Evolutionary conservation across 1,140 invertebrate species (phyloP).

Genomic region (Drosophila paulistorum): DNA sequence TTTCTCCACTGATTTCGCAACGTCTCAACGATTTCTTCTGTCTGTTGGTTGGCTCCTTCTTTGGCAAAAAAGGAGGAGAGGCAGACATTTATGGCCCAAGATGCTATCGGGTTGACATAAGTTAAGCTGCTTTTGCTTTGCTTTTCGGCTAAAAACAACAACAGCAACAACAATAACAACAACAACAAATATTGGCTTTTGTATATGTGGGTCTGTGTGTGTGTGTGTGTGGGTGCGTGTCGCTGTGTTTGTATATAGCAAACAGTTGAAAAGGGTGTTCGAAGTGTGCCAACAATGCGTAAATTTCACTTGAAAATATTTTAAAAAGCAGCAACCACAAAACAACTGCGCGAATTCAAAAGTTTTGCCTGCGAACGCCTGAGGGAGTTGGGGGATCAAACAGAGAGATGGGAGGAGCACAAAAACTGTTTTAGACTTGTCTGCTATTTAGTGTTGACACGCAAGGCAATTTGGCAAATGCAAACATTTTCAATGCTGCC

Average conservation of each 20-base stretch:
- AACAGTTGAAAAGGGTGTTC: constrained; percentile 66
- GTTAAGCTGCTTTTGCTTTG: constrained; percentile 80
- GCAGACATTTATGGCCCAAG: constrained; percentile 76
- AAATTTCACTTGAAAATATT: constrained; percentile 69
- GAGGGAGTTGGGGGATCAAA: neutral
- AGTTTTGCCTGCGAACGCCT: constrained; percentile 38
- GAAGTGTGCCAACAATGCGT: constrained; percentile 66
- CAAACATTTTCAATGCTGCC: constrained; percentile 66
- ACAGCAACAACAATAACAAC: constrained; percentile 41
- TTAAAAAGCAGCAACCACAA: constrained; percentile 64
- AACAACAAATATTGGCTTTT: constrained; percentile 23
- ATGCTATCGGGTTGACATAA: constrained; percentile 80
- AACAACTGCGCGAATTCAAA: constrained; percentile 69
- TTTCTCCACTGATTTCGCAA: constrained; percentile 76
- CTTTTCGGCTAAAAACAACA: constrained; percentile 69
- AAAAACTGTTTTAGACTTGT: constrained; percentile 64
- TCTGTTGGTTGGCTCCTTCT: constrained; percentile 28
- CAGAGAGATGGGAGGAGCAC: neutral
- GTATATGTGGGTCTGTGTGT: constrained; percentile 7
- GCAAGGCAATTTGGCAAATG: constrained; percentile 77
- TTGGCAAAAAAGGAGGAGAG: constrained; percentile 19
- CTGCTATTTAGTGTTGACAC: constrained; percentile 82
- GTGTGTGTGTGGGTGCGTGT: neutral
- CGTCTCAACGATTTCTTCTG: constrained; percentile 74
- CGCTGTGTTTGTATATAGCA: constrained; percentile 37